Conservation (phyloP, 2,113 vertebrate genomes). For the Tylochromis polylepis region DNA sequence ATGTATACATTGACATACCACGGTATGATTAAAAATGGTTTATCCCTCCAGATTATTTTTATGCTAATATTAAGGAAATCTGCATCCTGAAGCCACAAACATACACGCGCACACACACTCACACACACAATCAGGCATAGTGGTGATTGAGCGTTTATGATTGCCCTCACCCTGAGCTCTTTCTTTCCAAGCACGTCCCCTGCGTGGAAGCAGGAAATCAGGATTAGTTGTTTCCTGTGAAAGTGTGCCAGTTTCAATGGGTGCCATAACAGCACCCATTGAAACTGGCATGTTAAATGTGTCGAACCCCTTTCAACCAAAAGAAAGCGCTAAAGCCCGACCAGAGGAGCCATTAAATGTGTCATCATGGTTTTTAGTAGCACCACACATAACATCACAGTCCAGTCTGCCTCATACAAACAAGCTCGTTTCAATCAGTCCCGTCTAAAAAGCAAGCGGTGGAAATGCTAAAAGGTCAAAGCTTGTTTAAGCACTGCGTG, state of each 20-base stretch:
- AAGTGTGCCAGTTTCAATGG: conserved; percentile 44
- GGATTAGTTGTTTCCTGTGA: conserved; percentile 61
- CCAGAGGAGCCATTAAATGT: conserved; percentile 13
- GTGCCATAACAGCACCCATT: conserved; percentile 14
- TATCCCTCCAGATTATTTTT: conserved; percentile 3
- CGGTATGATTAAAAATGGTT: not conserved
- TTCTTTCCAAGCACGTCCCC: conserved; percentile 42
- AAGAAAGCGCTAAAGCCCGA: not conserved
- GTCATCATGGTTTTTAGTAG: not conserved
- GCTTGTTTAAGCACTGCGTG: conserved; percentile 41
- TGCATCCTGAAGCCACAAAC: not conserved
- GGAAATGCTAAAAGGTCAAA: conserved; percentile 42
- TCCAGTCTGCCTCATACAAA: not conserved
- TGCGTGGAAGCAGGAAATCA: conserved; percentile 51
- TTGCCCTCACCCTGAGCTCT: conserved; percentile 30
- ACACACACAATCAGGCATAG: conserved; percentile 68
- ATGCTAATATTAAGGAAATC: conserved; percentile 8
- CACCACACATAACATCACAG: not conserved
- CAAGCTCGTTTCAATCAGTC: conserved; percentile 33
- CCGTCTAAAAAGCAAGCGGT: not conserved
- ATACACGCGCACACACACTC: not conserved
- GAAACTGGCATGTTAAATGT: conserved; percentile 19
- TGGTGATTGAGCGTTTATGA: conserved; percentile 80
- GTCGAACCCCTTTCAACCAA: not conserved
- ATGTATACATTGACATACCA: not conserved